Conservation (phyloP, 2,888 invertebrate species). For the Cephus nigrinus region DNA sequence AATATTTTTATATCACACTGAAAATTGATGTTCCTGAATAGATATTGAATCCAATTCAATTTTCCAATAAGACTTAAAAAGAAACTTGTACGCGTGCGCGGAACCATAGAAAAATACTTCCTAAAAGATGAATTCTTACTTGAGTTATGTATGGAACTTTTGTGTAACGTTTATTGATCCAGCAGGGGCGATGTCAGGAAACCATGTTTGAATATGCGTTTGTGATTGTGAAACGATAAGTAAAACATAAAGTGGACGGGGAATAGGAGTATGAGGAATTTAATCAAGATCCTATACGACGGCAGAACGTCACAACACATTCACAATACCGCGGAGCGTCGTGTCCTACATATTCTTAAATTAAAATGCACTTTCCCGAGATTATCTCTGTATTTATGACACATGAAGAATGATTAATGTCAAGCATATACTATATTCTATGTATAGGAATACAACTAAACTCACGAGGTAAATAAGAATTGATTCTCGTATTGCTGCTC, state of each 20-base stretch:
- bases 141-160: not conserved
- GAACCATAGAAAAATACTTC: not conserved
- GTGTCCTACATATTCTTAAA: slow-evolving; percentile 19
- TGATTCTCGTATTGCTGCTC: not conserved
- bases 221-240: not conserved
- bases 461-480: not conserved
- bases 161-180: not conserved
- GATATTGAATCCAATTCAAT: not conserved
- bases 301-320: not conserved
- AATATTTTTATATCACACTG: not conserved
- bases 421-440: not conserved
- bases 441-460: not conserved
- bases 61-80: not conserved
- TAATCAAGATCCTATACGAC: not conserved
- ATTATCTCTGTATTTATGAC: slow-evolving; percentile 14
- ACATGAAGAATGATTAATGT: not conserved
- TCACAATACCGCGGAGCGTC: not conserved
- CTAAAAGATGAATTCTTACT: not conserved
- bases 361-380: slow-evolving; percentile 27
- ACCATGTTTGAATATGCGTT: not conserved
- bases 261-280: not conserved
- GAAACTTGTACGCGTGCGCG: not conserved
- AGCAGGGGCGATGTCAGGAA: not conserved
- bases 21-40: not conserved
- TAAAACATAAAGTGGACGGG: not conserved